Evolutionary conservation across 2,113 vertebrate species (phyloP), one percentile per base, ranked within the genome.

Genomic region (Narcine bancroftii): DNA sequence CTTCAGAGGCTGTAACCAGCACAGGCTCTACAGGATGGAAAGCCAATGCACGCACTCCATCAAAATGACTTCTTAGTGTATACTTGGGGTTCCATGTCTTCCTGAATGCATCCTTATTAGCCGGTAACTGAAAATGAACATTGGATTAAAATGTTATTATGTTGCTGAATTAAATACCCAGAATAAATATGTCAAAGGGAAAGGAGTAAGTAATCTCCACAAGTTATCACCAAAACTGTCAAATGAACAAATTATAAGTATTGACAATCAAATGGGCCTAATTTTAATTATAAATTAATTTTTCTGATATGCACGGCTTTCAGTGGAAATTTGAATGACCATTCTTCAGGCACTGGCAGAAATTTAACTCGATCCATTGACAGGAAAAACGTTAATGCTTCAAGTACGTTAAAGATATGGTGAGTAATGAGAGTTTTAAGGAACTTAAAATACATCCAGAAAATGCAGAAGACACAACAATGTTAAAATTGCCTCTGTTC

Each of bases 21-120:
- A 98, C 98, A 93, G 98, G 98, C 95, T 99, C 99, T 92, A 98
- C 95, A 56, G 99, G 99, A 95, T 99, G 99, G 95, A 99, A 99
- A 94, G 98, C 98, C 95, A 99, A 96, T 45, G 97, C 97, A 50
- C 98, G 96, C 10, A 99, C 98, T 93, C 98, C 98, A 94, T 99
- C 98, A 92, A 99, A 99, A 95, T 99, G 99, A 95, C 98, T 99
- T 93, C 98, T 97, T 93, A 99, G 96, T 66, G 98, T 99, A 93
- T 98, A 99, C 94, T 99, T 99, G 15, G 98, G 97, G 93, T 98
- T 99, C 99, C 99, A 99, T 47, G 99, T 99, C 96, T 99, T 99
- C 93, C 98, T 96, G 96, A 99, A 99, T 42, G 97, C 97, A 95
- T 99, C 99, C 96, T 99, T 98, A 95, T 96, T 99, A 95, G 98